phyloP scores from a whole-genome alignment of 2,888 invertebrate species.

The Ptycholaimellus sp. region DNA sequence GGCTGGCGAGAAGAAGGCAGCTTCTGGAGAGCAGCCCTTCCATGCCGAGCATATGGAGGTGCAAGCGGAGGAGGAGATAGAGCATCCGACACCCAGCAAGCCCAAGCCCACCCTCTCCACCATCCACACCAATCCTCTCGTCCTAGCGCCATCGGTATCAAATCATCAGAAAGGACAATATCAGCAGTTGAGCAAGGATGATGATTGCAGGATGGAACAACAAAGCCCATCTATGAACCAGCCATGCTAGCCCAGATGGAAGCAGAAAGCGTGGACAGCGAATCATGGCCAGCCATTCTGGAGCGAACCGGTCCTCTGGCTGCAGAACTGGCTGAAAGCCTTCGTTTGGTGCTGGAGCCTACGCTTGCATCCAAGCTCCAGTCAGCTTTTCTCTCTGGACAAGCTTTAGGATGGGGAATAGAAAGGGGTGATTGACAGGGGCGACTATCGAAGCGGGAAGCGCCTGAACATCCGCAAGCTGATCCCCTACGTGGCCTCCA shows the following conservation, averaged over 20 bases:
- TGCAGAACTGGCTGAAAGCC: conserved; percentile 66
- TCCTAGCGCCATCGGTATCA: too few species aligned
- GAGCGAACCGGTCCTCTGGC: conserved; percentile 36
- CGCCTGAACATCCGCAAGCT: conserved; percentile 93
- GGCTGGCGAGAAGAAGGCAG: conserved; percentile 9
- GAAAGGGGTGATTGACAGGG: conserved; percentile 30
- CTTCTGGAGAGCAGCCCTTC: neutral
- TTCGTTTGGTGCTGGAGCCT: conserved; percentile 77
- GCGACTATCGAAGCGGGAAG: conserved; percentile 84
- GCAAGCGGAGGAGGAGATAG: neutral
- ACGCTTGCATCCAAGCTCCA: conserved; percentile 66
- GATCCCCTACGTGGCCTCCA: conserved; percentile 92
- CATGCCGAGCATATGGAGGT: neutral
- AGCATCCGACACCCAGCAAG: too few species aligned
- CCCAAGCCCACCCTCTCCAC: conserved; percentile 7
- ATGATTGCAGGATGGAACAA: conserved; percentile 11
- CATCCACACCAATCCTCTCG: too few species aligned
- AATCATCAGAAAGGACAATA: too few species aligned
- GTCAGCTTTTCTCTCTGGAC: conserved; percentile 19
- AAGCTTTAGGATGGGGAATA: too few species aligned
- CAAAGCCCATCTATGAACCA: too few species aligned
- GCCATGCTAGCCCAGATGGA: conserved; percentile 9
- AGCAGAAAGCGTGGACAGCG: conserved; percentile 1
- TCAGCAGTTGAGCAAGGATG: conserved; percentile 15
- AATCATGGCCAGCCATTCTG: too few species aligned